phyloP scores from a whole-genome alignment of 2,797 vertebrate genomes.

The Lagothrix lagotricha region DNA sequence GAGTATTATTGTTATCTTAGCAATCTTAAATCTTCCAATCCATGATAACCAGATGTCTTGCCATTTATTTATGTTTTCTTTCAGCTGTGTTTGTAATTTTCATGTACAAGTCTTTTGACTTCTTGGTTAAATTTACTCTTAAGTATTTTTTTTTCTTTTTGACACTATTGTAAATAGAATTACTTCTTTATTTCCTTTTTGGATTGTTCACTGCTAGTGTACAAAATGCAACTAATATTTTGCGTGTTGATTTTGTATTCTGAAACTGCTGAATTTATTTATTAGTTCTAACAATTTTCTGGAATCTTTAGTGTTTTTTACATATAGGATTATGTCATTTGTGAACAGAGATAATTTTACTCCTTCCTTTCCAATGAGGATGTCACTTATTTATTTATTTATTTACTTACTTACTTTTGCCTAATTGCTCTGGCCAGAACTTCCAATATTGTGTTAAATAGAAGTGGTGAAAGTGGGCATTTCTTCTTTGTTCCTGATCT shows the following conservation, averaged over 20 bases:
- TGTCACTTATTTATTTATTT: neutral
- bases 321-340: neutral
- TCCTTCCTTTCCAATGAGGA: neutral
- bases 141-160: conserved; percentile 26
- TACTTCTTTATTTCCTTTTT: conserved; percentile 12
- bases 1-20: neutral
- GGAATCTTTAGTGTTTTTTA: conserved; percentile 16
- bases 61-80: neutral
- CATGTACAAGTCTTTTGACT: neutral
- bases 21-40: neutral
- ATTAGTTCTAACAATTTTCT: neutral
- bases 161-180: neutral
- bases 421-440: neutral
- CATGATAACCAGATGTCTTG: neutral
- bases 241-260: conserved; percentile 16
- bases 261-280: neutral
- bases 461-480: neutral
- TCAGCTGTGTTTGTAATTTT: neutral
- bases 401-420: neutral
- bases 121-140: neutral
- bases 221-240: neutral
- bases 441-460: conserved; percentile 3
- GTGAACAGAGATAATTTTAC: conserved; percentile 28
- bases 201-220: neutral
- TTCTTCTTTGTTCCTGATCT: neutral